Base-by-base conservation (phyloP, 2,113 vertebrate genomes). In the Ptilorrhoa leucosticta region DNA sequence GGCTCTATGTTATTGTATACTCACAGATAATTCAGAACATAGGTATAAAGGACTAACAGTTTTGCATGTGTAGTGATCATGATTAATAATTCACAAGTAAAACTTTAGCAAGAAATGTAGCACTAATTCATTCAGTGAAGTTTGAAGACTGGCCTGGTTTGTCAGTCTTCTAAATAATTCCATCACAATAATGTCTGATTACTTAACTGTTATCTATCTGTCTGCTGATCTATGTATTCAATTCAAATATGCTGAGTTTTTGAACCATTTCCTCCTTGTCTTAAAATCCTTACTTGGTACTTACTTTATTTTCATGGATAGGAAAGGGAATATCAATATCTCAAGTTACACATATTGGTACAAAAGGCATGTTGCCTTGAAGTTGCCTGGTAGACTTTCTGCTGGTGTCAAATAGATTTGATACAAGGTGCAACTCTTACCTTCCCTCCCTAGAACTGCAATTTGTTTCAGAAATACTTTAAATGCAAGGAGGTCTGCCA, bases 381-480 rank as follows among this genome's bases (percentile, higher is more conserved):
- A n/a, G 33, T 54, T 64, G 5, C 7, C 42, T 75, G 45, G 13
- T 69, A 58, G 35, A 70, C 3, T 66, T 82, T 72, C 33, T 51
- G 24, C 19, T 84, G 15, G 58, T 70, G 33, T 28, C 48, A 82
- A 60, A 83, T 28, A 56, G 15, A 61, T 90, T 70, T 42, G 33
- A 53, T 44, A 51, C 1, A 50, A n/a, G 6, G 17, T 77, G 11
- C 18, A 87, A 63, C 13, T 58, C 23, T 60, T 68, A 40, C 30
- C 13, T 63, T 87, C 66, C 4, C 21, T 68, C 35, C 15, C 27
- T 69, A 54, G 48, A 87, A 63, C 35, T 82, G 22, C 78, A 73
- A 26, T 51, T 61, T 70, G 11, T 17, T 95, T 66, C 27, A 89
- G 42, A 94, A 89, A 56, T 65, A 19, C 65, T 94, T 92, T 61